Evolutionary conservation across 2,888 invertebrate species (phyloP).

Genomic region (Seira ritae): DNA sequence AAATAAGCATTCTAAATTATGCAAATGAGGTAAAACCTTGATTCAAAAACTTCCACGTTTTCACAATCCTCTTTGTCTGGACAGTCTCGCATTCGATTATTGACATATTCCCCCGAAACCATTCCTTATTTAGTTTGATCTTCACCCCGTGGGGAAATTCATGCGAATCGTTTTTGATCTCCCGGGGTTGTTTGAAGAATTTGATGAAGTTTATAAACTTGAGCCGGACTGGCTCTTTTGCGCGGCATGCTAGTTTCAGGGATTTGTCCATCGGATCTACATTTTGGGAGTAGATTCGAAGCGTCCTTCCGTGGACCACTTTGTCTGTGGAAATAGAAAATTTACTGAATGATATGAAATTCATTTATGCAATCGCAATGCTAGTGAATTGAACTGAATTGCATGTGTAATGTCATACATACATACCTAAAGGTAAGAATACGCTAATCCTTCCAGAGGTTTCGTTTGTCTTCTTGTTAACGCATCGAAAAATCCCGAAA

Average conservation of each 20-base stretch:
- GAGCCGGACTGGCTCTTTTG: constrained; percentile 48
- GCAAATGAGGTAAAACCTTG: too few species aligned
- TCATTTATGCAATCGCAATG: too few species aligned
- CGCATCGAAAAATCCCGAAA: constrained; percentile 53
- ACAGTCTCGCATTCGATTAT: constrained; percentile 47
- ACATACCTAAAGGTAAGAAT: constrained; percentile 54
- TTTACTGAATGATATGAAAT: too few species aligned
- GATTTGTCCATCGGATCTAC: constrained; percentile 35
- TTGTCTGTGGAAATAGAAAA: constrained; percentile 40
- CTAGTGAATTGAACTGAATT: too few species aligned
- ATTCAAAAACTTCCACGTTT: constrained; percentile 57
- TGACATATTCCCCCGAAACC: constrained; percentile 50
- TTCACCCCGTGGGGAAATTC: constrained; percentile 31
- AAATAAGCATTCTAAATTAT: too few species aligned
- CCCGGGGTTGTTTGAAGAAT: constrained; percentile 20
- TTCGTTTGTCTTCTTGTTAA: constrained; percentile 38
- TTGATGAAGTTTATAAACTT: constrained; percentile 52
- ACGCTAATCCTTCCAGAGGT: constrained; percentile 54
- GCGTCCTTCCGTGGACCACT: constrained; percentile 40
- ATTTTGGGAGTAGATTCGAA: constrained; percentile 46
- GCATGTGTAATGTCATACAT: too few species aligned
- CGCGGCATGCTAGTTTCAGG: constrained; percentile 40
- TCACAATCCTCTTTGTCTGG: constrained; percentile 33
- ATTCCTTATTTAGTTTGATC: constrained; percentile 47
- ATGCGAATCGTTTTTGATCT: constrained; percentile 20